Percentiles rank a stretch among this genome's conserved stretches.
Evolutionary conservation across 2,797 vertebrate genomes (phyloP).

Genomic region (Sebastes jordani): DNA sequence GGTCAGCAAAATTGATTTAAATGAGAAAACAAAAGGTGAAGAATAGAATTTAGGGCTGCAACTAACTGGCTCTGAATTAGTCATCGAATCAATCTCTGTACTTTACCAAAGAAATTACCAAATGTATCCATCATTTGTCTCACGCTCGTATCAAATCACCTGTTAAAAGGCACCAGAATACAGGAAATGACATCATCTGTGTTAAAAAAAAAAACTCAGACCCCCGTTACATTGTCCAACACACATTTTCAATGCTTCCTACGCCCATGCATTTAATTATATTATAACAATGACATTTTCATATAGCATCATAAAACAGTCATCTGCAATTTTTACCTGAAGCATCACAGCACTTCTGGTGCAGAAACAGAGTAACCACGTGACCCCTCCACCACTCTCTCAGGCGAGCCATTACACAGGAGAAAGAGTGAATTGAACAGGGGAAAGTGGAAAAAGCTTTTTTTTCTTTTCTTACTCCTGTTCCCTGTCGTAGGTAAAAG

Average conservation of each 20-base stretch:
- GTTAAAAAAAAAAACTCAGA: no score
- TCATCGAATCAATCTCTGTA: no score
- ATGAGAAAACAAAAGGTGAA: background rate
- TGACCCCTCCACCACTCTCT: background rate
- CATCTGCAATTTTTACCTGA: background rate
- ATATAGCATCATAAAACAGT: background rate
- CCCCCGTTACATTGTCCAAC: no score
- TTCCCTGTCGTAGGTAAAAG: constrained; percentile 52
- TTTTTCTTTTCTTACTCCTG: constrained; percentile 19
- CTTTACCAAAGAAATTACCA: no score
- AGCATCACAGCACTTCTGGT: background rate
- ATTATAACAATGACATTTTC: background rate
- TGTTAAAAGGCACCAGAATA: no score
- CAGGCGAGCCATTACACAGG: constrained; percentile 7
- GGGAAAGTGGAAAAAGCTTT: constrained; percentile 40
- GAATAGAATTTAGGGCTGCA: no score
- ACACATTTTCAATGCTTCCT: no score
- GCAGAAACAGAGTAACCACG: background rate
- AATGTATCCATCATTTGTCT: no score
- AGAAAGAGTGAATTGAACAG: constrained; percentile 42
- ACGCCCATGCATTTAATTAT: background rate
- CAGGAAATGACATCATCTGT: no score
- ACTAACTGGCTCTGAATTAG: no score
- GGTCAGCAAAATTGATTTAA: background rate
- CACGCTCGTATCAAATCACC: no score